Evolutionary conservation across 2,113 vertebrate species (phyloP).

Genomic region (Albula goreensis): DNA sequence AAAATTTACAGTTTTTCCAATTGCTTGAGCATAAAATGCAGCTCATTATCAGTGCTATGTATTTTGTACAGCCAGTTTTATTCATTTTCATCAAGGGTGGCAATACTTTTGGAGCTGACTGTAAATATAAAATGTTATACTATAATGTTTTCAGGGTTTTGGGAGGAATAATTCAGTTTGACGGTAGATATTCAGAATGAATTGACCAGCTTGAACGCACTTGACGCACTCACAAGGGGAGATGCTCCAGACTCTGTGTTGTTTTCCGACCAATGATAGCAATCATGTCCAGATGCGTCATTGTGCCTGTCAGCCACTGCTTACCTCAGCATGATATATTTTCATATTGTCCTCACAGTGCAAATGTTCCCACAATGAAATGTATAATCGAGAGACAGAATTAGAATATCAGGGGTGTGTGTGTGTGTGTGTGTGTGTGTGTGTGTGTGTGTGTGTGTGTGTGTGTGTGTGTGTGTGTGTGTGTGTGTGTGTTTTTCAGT

Average conservation of each 20-base stretch:
- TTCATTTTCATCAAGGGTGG: no score
- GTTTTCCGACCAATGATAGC: not conserved
- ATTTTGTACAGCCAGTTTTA: no score
- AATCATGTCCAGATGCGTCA: not conserved
- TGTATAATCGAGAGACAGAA: not conserved
- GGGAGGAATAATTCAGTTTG: not conserved
- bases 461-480: not conserved
- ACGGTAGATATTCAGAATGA: constrained; percentile 1
- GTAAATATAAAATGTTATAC: not conserved
- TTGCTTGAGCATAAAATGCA: no score
- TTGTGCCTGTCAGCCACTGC: not conserved
- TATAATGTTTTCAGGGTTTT: not conserved
- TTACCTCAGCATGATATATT: not conserved
- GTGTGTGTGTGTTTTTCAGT: not conserved
- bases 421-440: not conserved
- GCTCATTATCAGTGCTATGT: no score
- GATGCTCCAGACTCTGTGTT: not conserved
- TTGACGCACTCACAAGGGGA: not conserved
- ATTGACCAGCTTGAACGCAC: not conserved
- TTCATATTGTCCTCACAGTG: not conserved
- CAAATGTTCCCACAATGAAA: not conserved
- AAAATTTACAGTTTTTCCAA: no score
- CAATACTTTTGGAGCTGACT: no score
- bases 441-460: not conserved
- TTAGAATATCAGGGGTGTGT: not conserved